Evolutionary conservation across 2,888 invertebrate genomes (phyloP), one percentile per base, ranked within the genome.

Genomic region (Nomada ruficornis): DNA sequence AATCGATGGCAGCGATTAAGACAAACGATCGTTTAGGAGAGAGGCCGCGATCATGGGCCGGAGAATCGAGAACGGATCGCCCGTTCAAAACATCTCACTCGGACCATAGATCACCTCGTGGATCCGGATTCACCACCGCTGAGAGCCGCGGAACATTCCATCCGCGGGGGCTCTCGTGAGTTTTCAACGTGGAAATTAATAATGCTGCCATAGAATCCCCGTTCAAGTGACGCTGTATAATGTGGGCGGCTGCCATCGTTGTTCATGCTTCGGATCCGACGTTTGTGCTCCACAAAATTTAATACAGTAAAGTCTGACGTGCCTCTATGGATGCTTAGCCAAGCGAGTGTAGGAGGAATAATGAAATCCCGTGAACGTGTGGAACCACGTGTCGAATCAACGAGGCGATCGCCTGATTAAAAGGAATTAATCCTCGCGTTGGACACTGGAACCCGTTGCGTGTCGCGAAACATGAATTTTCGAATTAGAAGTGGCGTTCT

Each of bases 61-160:
- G 85, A 89, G 89, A 90, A 93, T 92, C 91, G 91, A 86, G 89
- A 89, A 93, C 91, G 89, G 91, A 93, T 93, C 89, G 90, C 90
- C 92, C 92, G 87, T 85, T 93, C 93, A 92, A 91, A 93, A 93
- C 92, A 92, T 93, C 93, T 93, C 93, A 93, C 93, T 93, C 91
- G 91, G 84, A 55, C 90, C 89, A 92, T 93, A 93, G 92, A 93
- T 93, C 93, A 93, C 82, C 59, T 76, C 86, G 83, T 82, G 86
- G 77, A 84, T 86, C 86, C 83, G 85, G 86, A 87, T 89, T 77
- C 87, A 82, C 82, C 89, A 80, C 89, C 86, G 89, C 88, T 86
- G 87, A 84, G 86, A 82, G 82, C 84, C 86, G 88, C 84, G 83
- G 86, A 85, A 83, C 86, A 88, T 90, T 90, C 89, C 85, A 81